Base-by-base conservation (phyloP, 2,797 vertebrate species). In the Chloroceryle amazona region DNA sequence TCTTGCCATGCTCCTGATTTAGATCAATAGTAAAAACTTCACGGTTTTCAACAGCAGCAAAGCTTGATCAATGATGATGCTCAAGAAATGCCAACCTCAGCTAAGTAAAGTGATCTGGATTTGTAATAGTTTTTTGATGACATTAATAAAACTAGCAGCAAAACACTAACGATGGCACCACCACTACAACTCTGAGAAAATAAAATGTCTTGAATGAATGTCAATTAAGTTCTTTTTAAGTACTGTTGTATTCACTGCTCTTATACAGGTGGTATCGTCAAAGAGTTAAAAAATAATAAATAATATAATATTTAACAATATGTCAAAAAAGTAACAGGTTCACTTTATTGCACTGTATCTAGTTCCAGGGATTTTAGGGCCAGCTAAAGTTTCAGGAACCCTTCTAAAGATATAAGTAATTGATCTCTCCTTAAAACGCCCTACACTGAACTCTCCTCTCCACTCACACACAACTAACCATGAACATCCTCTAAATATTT, bases 401-500 rank as follows among this genome's bases (percentile, higher is more conserved):
- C 57, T 96, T 95, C 62, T 76, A 73, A 84, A 89, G 46, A 68
- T 62, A 93, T 94, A 96, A 96, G 98, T 97, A 97, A 97, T 96
- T 89, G 10, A 97, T 96, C 52, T 89, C 57, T 42, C 75, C 91
- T 96, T 92, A 94, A 96, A 95, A 86, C 91, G 93, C 35, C 47
- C 73, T 93, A 80, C 90, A 87, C 26, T 90, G 91, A 98, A 87
- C 91, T 93, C 93, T 95, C 57, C 66, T 94, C 89, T 96, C 72
- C 61, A 66, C 67, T 87, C 41, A 78, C 18, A 95, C 31, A 93
- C 63, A 90, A 76, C 63, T 74, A 86, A 68, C 73, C 76, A 92
- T 37, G 82, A 97, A 81, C 60, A 94, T 80, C 97, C 84, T 96
- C 81, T 97, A 96, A 98, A 97, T 97, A 97, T 96, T 98, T 98